Conservation (phyloP, 2,113 vertebrate genomes). For the Lynx canadensis region DNA sequence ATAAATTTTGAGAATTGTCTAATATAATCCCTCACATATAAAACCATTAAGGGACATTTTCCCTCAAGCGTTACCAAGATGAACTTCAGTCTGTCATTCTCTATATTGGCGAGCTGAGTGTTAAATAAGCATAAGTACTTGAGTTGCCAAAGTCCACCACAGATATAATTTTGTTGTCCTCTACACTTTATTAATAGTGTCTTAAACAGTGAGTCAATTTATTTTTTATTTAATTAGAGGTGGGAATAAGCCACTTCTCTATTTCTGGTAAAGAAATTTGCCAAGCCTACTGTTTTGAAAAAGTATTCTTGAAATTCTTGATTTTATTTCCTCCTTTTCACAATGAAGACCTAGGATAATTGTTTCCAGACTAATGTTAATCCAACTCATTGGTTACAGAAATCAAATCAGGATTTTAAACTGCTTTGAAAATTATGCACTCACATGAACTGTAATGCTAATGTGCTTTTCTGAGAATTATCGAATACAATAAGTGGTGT, state of each 20-base stretch:
- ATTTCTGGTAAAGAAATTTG: not conserved
- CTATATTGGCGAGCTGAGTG: not conserved
- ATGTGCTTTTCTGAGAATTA: not conserved
- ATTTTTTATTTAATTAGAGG: not conserved
- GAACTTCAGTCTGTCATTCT: not conserved
- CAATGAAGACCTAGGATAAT: not conserved
- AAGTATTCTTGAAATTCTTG: not conserved
- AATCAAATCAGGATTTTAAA: not conserved
- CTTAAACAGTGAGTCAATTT: not conserved
- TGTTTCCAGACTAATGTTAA: not conserved
- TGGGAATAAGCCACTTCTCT: not conserved
- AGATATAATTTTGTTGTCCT: not conserved
- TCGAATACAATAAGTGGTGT: not conserved
- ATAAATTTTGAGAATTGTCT: not conserved
- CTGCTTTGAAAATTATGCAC: not conserved
- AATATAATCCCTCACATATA: not conserved
- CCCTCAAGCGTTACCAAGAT: not conserved
- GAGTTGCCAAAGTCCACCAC: not conserved
- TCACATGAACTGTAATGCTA: not conserved
- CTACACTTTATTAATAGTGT: not conserved
- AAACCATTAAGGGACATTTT: not conserved
- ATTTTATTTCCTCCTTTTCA: not conserved
- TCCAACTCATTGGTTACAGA: not conserved
- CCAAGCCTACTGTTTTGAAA: not conserved
- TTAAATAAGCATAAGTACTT: not conserved